Conservation (phyloP, 2,797 vertebrate genomes). For the Hemitrygon akajei region DNA sequence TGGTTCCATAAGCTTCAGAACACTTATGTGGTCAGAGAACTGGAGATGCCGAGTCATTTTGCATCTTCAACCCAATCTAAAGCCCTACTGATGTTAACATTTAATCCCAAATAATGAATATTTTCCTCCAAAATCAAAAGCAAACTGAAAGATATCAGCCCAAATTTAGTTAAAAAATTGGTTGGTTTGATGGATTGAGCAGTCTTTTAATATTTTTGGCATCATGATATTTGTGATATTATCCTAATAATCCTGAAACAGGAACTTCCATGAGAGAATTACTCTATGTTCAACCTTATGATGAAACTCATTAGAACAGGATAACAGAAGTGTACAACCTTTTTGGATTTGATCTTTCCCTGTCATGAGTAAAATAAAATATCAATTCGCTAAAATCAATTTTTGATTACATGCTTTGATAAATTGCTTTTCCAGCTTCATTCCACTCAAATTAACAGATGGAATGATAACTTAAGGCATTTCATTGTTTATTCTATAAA, state of each 20-base stretch:
- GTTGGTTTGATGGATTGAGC: not conserved
- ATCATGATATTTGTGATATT: not conserved
- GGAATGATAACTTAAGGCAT: not conserved
- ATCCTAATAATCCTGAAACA: not conserved
- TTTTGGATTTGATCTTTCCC: not conserved
- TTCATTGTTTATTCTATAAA: not conserved
- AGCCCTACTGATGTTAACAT: not conserved
- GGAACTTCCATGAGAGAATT: not conserved
- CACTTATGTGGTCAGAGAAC: not conserved
- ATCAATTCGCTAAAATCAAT: not conserved
- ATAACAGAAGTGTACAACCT: not conserved
- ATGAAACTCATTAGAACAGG: not conserved
- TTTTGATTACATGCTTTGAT: not conserved
- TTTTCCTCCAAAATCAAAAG: not conserved
- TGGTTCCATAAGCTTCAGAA: not conserved
- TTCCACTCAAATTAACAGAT: not conserved
- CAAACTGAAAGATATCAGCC: not conserved
- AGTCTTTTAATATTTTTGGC: not conserved
- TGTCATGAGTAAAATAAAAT: not conserved
- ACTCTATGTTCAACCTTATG: not conserved
- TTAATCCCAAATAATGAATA: not conserved
- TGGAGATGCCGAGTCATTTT: not conserved
- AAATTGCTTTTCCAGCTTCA: not conserved
- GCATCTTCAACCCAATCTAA: not conserved
- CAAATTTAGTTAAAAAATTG: not conserved